Base-by-base conservation (phyloP, 2,888 invertebrate species). In the Euspilapteryx auroguttella region DNA sequence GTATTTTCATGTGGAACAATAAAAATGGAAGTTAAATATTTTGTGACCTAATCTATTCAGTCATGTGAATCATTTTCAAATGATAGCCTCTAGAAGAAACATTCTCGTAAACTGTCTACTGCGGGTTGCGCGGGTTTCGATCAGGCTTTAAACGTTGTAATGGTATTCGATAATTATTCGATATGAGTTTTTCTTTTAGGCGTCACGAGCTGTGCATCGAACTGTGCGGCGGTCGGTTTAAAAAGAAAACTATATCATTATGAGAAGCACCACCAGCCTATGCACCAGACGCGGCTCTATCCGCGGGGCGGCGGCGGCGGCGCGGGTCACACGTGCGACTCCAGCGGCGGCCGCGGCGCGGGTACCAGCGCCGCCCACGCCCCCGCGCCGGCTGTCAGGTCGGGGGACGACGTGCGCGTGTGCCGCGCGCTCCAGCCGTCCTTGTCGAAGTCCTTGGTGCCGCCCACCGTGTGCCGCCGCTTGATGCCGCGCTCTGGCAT, bases 391-490 rank as follows among this genome's bases (percentile, higher is more conserved):
- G 55, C 63, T 45, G 73, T 48, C 46, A 80, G 66, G 75, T 81
- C 79, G 44, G 80, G 73, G 61, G 81, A 64, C 42, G 81, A 71
- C 41, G 79, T 78, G 65, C 80, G 61, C 68, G 80, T 66, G 71
- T 78, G 68, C 38, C 80, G 59, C 63, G 79, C 71, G 64, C 77
- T 57, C 81, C 81, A 65, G 50, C 75, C 78, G 77, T 77, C 81
- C 77, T 75, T 75, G 56, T 75, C 76, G 57, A 77, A 88, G 64
- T 94, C 94, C 63, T 91, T 90, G n/a, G 90, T 89, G 30, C 94
- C 94, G 35, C 94, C 94, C 6, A 94, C 93, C 1, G 94, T 94
- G 68, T 94, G 94, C 14, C 94, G 79, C 24, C 94, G 81, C 63
- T 92, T 92, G 47, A 92, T 89, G 36, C 89, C 88, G 38, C 86